phyloP scores from a whole-genome alignment of 2,113 vertebrate species.

The Amphiprion percula region DNA sequence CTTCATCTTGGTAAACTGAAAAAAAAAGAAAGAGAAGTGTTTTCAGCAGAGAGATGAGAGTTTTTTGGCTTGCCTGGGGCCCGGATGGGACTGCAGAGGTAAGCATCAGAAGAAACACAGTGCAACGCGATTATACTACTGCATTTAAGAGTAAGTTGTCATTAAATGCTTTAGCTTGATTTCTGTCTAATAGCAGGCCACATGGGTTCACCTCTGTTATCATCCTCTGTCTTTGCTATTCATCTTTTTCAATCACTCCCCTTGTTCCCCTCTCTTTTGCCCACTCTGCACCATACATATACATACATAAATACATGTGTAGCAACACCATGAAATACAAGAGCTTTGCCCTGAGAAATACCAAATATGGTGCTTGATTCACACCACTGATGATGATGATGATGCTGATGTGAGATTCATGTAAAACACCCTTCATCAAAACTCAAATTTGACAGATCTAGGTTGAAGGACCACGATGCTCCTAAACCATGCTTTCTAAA shows the following conservation, averaged over 20 bases:
- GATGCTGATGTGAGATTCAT: no score
- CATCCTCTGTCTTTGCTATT: slow-evolving; percentile 28
- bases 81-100: slow-evolving; percentile 39
- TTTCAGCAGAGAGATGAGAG: slow-evolving; percentile 37
- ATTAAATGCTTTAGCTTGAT: slow-evolving; percentile 43
- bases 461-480: no score
- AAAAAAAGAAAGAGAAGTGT: slow-evolving; percentile 41
- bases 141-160: slow-evolving; percentile 46
- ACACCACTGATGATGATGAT: neutral
- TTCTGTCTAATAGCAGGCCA: slow-evolving; percentile 44
- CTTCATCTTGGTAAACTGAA: slow-evolving; percentile 40
- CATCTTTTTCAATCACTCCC: slow-evolving; percentile 36
- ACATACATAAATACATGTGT: neutral
- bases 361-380: neutral
- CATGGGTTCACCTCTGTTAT: slow-evolving; percentile 29
- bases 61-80: slow-evolving; percentile 48
- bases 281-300: neutral
- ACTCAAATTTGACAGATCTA: no score
- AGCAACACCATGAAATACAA: slow-evolving; percentile 6
- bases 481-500: no score
- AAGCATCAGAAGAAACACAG: slow-evolving; percentile 34
- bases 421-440: no score
- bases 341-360: neutral
- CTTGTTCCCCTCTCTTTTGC: neutral
- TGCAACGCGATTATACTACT: slow-evolving; percentile 42